These are phyloP conservation scores for Erebia epiphron DNA, from an alignment of 2,888 invertebrate genomes.

Conservation along the genomic window DNA sequence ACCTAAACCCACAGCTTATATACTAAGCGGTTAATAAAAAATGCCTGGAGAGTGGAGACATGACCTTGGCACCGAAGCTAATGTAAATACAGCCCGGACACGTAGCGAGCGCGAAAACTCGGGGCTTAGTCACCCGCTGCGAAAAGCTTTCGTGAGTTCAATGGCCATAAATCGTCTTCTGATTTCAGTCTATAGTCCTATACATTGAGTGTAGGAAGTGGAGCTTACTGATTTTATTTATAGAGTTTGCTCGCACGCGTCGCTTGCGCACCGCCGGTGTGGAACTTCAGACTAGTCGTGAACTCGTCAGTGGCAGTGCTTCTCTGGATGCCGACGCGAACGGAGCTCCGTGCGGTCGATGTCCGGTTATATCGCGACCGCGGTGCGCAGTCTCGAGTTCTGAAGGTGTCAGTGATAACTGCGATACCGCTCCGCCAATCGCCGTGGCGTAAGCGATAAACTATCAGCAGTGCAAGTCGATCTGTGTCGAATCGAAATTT, in stretches of 20 bases:
- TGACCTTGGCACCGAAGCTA: slow-evolving; percentile 59
- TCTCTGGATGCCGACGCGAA: slow-evolving; percentile 56
- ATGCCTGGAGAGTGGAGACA: slow-evolving; percentile 3
- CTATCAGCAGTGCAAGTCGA: slow-evolving; percentile 50
- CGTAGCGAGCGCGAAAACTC: slow-evolving; percentile 47
- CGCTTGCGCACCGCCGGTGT: slow-evolving; percentile 46
- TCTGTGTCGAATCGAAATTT: slow-evolving; percentile 62
- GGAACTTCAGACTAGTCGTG: slow-evolving; percentile 41
- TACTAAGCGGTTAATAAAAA: background rate
- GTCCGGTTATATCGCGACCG: slow-evolving; percentile 45
- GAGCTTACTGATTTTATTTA: slow-evolving; percentile 62
- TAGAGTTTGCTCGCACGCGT: slow-evolving; percentile 64
- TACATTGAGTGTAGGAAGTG: slow-evolving; percentile 69
- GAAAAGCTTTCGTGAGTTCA: slow-evolving; percentile 75
- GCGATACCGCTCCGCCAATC: slow-evolving; percentile 68
- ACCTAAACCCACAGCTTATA: background rate
- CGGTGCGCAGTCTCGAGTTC: slow-evolving; percentile 58
- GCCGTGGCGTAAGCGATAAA: slow-evolving; percentile 62
- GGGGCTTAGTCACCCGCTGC: slow-evolving; percentile 55
- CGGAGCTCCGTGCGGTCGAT: slow-evolving; percentile 54
- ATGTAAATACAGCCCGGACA: slow-evolving; percentile 40
- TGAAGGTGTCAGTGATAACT: slow-evolving; percentile 70
- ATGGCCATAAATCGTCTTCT: slow-evolving; percentile 76
- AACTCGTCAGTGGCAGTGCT: slow-evolving; percentile 49
- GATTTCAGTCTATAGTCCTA: slow-evolving; percentile 50